Evolutionary conservation across 2,888 invertebrate genomes (phyloP).

Genomic region (Melipona beecheii): DNA sequence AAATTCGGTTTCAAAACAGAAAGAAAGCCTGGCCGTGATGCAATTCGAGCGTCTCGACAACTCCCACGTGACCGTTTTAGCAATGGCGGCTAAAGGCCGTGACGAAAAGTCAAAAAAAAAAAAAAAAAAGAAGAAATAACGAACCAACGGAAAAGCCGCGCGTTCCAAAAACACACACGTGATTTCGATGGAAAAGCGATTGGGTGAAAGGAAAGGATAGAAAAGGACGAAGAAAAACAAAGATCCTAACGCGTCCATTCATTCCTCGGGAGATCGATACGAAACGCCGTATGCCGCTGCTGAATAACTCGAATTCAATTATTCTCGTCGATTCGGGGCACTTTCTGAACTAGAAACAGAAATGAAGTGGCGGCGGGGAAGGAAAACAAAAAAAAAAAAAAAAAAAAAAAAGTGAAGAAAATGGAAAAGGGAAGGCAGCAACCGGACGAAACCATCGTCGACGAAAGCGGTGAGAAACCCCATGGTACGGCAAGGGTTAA

Average conservation of each 20-base stretch:
- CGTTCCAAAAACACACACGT: background rate
- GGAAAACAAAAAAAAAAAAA: background rate
- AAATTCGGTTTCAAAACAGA: background rate
- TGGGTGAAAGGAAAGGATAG: background rate
- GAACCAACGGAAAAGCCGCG: background rate
- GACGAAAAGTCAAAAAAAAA: background rate
- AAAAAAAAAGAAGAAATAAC: no score
- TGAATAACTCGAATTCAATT: slow-evolving; percentile 6
- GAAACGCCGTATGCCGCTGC: background rate
- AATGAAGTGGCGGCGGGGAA: background rate
- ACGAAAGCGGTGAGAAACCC: background rate
- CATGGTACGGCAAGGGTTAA: slow-evolving; percentile 29
- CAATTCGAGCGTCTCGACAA: slow-evolving; percentile 8
- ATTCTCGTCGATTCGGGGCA: background rate
- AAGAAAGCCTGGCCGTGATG: slow-evolving; percentile 12
- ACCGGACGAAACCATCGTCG: background rate
- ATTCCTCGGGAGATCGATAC: background rate
- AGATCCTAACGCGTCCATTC: slow-evolving; percentile 1
- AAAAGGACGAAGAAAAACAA: background rate
- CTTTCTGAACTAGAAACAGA: background rate
- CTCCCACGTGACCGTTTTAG: slow-evolving; percentile 27
- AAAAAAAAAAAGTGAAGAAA: no score
- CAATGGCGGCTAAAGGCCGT: background rate
- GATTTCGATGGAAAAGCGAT: background rate
- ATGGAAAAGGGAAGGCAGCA: background rate